phyloP scores from a whole-genome alignment of 1,140 invertebrate species.

The Drosophila nigrodunni region DNA sequence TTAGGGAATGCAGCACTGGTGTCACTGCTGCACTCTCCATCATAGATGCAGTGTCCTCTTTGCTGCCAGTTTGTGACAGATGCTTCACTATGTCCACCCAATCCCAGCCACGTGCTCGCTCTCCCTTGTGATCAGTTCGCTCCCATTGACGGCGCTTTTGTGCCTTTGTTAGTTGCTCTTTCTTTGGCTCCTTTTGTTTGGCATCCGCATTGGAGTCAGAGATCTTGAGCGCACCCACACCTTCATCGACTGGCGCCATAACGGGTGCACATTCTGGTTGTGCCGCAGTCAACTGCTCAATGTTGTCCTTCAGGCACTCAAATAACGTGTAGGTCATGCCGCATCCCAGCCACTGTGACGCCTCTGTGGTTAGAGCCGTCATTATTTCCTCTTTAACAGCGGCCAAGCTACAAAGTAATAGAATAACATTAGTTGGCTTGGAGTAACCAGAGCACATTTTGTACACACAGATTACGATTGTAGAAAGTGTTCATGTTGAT shows the following conservation, averaged over 20 bases:
- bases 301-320: conserved; percentile 95
- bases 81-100: conserved; percentile 98
- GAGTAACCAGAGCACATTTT: not conserved
- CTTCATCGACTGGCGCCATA: conserved; percentile 52
- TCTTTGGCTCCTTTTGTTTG: conserved; percentile 88
- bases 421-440: not conserved
- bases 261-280: conserved; percentile 87
- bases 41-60: conserved; percentile 60
- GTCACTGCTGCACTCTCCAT: conserved; percentile 42
- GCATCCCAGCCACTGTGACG: conserved; percentile 92
- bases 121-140: conserved; percentile 91
- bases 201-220: conserved; percentile 73
- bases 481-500: conserved; percentile 97
- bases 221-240: conserved; percentile 73
- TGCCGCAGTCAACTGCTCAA: conserved; percentile 88
- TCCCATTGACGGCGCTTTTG: conserved; percentile 96
- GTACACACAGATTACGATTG: conserved; percentile 95
- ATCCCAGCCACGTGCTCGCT: conserved; percentile 94
- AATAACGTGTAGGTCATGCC: conserved; percentile 98
- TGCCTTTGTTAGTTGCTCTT: conserved; percentile 94
- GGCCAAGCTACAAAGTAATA: conserved; percentile 86
- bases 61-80: conserved; percentile 90
- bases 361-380: conserved; percentile 88
- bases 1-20: conserved; percentile 57
- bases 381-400: conserved; percentile 90